Conservation (phyloP, 1,140 invertebrate species). For the Aphelinus atriplicis region DNA sequence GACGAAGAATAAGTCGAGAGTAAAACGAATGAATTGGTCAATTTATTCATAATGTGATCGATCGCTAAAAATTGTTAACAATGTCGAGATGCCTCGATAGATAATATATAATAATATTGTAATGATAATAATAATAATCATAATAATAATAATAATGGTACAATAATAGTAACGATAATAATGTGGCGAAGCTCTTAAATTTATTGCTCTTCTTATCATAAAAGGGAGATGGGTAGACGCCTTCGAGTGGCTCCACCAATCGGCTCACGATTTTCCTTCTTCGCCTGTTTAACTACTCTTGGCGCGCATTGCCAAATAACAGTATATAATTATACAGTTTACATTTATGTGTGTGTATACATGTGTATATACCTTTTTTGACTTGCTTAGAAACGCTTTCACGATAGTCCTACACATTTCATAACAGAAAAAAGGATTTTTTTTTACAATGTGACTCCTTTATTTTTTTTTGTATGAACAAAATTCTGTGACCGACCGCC, state of each 20-base stretch:
- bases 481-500: too few species aligned
- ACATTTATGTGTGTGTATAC: neutral
- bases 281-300: conserved; percentile 13
- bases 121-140: too few species aligned
- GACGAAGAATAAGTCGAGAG: neutral
- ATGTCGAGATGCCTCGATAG: conserved; percentile 52
- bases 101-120: conserved; percentile 33
- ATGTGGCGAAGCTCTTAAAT: conserved; percentile 59
- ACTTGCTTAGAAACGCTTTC: too few species aligned
- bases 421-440: too few species aligned
- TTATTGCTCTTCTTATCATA: conserved; percentile 58
- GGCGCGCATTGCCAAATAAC: conserved; percentile 22
- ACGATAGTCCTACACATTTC: too few species aligned
- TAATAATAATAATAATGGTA: conserved; percentile 19
- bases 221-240: conserved; percentile 33
- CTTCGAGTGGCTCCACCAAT: conserved; percentile 40
- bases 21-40: conserved; percentile 50
- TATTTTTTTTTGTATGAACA: too few species aligned
- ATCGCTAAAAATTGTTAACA: conserved; percentile 60
- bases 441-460: too few species aligned
- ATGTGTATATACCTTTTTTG: neutral
- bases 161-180: conserved; percentile 25
- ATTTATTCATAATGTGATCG: conserved; percentile 48
- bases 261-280: conserved; percentile 27
- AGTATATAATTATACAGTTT: conserved; percentile 3